Evolutionary conservation across 2,113 vertebrate species (phyloP).

Genomic region (Cacatua alba): DNA sequence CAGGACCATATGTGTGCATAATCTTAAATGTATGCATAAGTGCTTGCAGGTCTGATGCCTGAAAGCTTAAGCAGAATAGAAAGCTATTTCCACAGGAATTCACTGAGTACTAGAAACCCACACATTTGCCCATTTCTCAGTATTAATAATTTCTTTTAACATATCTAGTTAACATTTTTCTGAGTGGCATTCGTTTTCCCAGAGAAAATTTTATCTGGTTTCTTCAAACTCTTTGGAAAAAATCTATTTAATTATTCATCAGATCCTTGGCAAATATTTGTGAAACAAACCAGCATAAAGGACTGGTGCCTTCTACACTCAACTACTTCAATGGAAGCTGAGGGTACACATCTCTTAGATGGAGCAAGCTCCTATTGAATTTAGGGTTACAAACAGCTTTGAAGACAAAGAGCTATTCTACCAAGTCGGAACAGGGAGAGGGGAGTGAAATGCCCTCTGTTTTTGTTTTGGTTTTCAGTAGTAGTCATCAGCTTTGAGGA

Average conservation of each 20-base stretch:
- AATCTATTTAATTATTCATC: slow-evolving; percentile 43
- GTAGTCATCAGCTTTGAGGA: slow-evolving; percentile 54
- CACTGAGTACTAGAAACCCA: not conserved
- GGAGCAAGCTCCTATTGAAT: slow-evolving; percentile 46
- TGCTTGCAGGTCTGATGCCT: slow-evolving; percentile 39
- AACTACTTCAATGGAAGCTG: slow-evolving; percentile 26
- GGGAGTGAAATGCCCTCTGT: slow-evolving; percentile 33
- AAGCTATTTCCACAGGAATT: slow-evolving; percentile 43
- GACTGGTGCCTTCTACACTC: slow-evolving; percentile 12
- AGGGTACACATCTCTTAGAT: slow-evolving; percentile 15
- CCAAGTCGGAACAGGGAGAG: not conserved
- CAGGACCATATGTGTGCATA: slow-evolving; percentile 41
- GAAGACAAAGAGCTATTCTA: slow-evolving; percentile 21
- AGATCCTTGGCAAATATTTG: slow-evolving; percentile 47
- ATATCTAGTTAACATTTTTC: slow-evolving; percentile 24
- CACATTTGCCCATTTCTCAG: slow-evolving; percentile 1
- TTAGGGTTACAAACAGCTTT: slow-evolving; percentile 15
- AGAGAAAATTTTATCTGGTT: slow-evolving; percentile 59
- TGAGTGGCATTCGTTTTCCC: slow-evolving; percentile 42
- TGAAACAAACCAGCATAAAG: slow-evolving; percentile 47
- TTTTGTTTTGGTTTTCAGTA: slow-evolving; percentile 54
- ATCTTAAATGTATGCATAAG: slow-evolving; percentile 63
- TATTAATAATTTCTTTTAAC: slow-evolving; percentile 54
- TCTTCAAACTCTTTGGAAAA: slow-evolving; percentile 50
- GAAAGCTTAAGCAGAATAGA: slow-evolving; percentile 52